phyloP scores from a whole-genome alignment of 2,113 vertebrate genomes.

The Tychaedon coryphoeus region DNA sequence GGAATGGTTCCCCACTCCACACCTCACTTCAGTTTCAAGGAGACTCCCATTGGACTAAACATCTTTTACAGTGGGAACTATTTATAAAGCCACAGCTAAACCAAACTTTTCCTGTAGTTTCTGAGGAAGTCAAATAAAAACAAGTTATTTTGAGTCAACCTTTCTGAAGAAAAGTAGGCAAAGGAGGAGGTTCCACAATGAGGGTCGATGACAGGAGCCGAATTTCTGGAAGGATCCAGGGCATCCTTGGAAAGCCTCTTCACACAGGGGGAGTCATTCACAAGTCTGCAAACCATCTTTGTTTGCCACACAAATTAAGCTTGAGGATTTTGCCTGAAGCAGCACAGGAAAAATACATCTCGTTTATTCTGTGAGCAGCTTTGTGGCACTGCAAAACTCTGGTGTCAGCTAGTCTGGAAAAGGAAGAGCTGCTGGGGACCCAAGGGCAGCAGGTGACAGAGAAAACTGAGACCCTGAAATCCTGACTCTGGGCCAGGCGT shows the following conservation, averaged over 20 bases:
- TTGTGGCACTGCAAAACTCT: neutral
- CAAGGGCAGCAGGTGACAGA: accelerated
- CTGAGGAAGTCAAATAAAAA: neutral
- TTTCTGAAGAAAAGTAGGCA: neutral
- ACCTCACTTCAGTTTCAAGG: neutral
- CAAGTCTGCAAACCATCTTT: neutral
- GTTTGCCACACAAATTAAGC: neutral
- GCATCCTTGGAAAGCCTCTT: neutral
- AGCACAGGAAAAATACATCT: neutral
- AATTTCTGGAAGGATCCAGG: neutral
- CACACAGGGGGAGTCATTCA: neutral
- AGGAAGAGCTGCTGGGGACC: neutral
- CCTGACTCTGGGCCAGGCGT: neutral
- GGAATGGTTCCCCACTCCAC: neutral
- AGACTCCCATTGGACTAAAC: neutral
- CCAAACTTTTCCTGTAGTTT: neutral
- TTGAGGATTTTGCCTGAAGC: neutral
- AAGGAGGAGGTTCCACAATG: neutral
- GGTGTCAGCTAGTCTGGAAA: neutral
- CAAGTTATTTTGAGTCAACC: neutral
- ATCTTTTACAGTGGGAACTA: neutral
- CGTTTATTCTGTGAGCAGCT: neutral
- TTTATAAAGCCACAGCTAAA: neutral
- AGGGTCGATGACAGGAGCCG: neutral
- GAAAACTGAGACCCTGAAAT: neutral